These are phyloP conservation scores for Salvator merianae DNA, from an alignment of 2,113 vertebrate genomes.

Conservation along the genomic window DNA sequence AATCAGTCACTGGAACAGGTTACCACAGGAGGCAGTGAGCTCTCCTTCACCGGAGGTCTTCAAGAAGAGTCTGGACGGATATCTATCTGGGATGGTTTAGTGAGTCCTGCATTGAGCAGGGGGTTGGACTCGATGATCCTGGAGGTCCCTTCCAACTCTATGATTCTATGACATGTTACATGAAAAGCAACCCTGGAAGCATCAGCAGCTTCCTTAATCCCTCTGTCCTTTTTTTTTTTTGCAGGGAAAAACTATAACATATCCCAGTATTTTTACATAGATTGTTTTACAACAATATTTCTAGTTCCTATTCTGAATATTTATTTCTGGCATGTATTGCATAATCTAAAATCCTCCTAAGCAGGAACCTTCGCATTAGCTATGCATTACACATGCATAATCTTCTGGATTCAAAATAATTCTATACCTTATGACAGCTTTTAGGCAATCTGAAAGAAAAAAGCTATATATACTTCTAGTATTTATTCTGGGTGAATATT, in stretches of 20 bases:
- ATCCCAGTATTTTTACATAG: not conserved
- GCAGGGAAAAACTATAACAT: not conserved
- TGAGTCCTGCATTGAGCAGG: no score
- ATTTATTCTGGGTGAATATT: slow-evolving; percentile 13
- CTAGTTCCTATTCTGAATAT: not conserved
- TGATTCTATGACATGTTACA: no score
- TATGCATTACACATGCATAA: not conserved
- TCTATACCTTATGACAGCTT: not conserved
- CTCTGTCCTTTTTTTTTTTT: not conserved
- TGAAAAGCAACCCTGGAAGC: not conserved
- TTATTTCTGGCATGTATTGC: not conserved
- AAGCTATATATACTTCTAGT: slow-evolving; percentile 8
- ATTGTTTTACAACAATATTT: not conserved
- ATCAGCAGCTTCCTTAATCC: not conserved
- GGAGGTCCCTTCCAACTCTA: no score
- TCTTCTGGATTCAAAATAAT: not conserved
- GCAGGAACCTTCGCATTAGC: not conserved
- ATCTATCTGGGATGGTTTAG: no score
- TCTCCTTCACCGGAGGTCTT: no score
- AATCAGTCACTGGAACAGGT: no score
- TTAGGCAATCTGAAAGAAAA: slow-evolving; percentile 20
- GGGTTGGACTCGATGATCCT: no score
- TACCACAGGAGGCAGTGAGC: no score
- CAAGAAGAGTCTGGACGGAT: no score
- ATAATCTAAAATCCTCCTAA: not conserved